Base-by-base conservation (phyloP, 2,888 invertebrate species). In the Melanophora roralis region DNA sequence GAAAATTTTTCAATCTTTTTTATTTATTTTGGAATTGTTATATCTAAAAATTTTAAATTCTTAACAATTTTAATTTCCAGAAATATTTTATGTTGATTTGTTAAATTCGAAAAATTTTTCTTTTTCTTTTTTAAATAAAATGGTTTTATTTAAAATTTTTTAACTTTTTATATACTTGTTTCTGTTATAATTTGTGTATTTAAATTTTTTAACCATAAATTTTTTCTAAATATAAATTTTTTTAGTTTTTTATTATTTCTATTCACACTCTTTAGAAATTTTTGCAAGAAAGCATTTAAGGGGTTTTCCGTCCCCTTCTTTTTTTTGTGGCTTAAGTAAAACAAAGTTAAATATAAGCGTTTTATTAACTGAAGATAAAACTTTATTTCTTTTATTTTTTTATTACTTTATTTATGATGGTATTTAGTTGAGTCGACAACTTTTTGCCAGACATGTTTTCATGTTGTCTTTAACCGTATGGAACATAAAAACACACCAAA, bases 391-490 rank as follows among this genome's bases (percentile, higher is more conserved):
- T 32, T 43, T 64, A 7, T 19, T 4, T 59, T 11, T 16, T 57
- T 73, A 5, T 27, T 68, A 16, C 23, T 36, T 47, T 40, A 34
- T 43, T 51, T 45, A 19, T 38, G 27, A 43, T 51, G n/a, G 11
- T 36, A 65, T 65, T 65, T 34, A 65, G 55, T 59, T 71, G 65
- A 67, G 73, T 74, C 65, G 65, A 60, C 74, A 71, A 47, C 43
- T 65, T 62, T 43, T 45, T 27, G 27, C 16, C 8, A 16, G 45
- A 27, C 14, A 36, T 36, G 38, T 40, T 55, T 38, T 27, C 2
- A n/a, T n/a, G n/a, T 23, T 36, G 12, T n/a, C 49, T 49, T 57
- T 34, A 64, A 53, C 9, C 11, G 3, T 32, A 12, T 12, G 38
- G 71, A 34, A 14, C 43, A 62, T 23, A 47, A 16, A 49, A 53